Base-by-base conservation (phyloP, 2,888 invertebrate species). In the Autographa pulchrina region DNA sequence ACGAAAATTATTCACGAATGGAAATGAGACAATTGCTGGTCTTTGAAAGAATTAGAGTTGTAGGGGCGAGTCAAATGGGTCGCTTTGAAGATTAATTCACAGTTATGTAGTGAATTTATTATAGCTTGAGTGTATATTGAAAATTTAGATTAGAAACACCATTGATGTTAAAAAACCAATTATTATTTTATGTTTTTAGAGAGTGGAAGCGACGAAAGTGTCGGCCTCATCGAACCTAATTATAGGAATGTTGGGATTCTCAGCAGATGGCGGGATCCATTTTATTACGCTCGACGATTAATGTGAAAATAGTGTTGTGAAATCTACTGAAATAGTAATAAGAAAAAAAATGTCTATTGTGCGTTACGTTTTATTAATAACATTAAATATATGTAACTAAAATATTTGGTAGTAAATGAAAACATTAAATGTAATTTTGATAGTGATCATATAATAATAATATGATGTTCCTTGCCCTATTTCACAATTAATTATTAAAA, bases 1-100 rank as follows among this genome's bases (percentile, higher is more conserved):
- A 65, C 74, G 65, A 72, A 82, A 75, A 72, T 76, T 82, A 80
- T 82, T 82, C 76, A 72, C 74, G 75, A 80, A 82, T 80, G 78
- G 74, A 78, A 82, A 82, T 82, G 74, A 78, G 78, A 75, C 78
- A 80, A 78, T 76, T 78, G 76, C 65, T 68, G 70, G 74, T 72
- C 63, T 71, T 75, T 73, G 75, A 72, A 82, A 76, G 80, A 82
- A 82, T 70, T 65, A 70, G 61, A 74, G 71, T 31, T 59, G 41
- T 68, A 65, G 68, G 65, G 48, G 48, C 32, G 66, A 65, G 67
- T 67, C 65, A 71, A 65, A 63, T 64, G 4, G 69, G 31, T 48
- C 35, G 56, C 70, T 80, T 79, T 75, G 70, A 64, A 72, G 71
- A 73, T 67, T 48, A 43, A 59, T 58, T 41, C 56, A 65, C 54